These are phyloP conservation scores for Corvus moneduloides DNA, from an alignment of 2,113 vertebrate species.

Conservation along the genomic window DNA sequence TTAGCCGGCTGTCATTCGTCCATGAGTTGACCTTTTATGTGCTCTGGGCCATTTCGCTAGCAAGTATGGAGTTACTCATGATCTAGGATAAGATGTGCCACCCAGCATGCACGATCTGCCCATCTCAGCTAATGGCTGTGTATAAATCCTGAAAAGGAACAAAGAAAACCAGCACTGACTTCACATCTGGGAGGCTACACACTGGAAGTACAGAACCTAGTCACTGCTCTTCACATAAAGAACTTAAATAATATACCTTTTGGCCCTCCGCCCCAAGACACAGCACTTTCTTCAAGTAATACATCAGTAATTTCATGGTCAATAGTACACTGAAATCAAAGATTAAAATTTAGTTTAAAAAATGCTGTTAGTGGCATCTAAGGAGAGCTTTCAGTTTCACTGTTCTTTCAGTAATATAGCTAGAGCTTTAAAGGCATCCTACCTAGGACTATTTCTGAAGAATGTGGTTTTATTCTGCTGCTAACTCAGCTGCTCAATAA, in stretches of 20 bases:
- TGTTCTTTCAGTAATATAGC: neutral
- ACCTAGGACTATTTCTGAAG: neutral
- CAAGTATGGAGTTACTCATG: neutral
- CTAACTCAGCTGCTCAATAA: neutral
- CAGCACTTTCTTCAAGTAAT: neutral
- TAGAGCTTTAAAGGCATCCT: neutral
- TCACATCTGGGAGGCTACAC: neutral
- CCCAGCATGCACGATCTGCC: neutral
- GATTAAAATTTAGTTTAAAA: neutral
- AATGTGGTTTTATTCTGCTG: neutral
- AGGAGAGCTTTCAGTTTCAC: neutral
- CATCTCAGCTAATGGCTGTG: neutral
- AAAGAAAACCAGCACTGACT: rapidly evolving
- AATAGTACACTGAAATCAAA: neutral
- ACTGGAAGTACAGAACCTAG: neutral
- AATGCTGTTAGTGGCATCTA: neutral
- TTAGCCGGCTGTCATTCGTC: neutral
- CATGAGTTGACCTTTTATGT: neutral
- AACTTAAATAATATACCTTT: neutral
- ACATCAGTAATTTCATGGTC: neutral
- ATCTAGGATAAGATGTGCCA: neutral
- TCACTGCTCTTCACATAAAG: neutral
- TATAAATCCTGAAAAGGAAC: neutral
- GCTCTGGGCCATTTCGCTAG: neutral
- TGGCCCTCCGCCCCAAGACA: neutral